Conservation (phyloP, 1,140 invertebrate species). For the Riptortus pedestris region DNA sequence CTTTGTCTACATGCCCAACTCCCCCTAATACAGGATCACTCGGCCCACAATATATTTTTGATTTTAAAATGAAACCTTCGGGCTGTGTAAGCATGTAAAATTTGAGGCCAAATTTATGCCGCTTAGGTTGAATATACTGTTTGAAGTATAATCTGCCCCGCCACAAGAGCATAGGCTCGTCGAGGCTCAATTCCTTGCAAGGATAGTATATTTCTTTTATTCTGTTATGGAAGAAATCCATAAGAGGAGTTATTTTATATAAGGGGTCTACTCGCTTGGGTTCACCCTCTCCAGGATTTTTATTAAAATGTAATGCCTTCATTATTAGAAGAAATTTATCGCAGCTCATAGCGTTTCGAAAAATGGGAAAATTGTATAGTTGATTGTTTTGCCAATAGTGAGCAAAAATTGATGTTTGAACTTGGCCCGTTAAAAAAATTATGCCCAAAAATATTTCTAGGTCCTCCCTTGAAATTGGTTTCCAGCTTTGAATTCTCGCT, state of each 20-base stretch:
- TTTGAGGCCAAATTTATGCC: slow-evolving; percentile 35
- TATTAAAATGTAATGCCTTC: background rate
- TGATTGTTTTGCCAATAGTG: background rate
- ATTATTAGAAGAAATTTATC: background rate
- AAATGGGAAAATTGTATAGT: background rate
- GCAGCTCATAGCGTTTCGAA: background rate
- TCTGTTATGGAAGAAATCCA: slow-evolving; percentile 9
- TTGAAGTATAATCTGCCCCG: slow-evolving; percentile 34
- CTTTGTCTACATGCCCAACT: slow-evolving; percentile 18
- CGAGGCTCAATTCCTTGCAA: slow-evolving; percentile 29
- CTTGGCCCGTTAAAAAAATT: background rate
- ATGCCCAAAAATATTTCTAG: background rate
- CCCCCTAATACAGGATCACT: slow-evolving; percentile 4
- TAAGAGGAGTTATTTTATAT: slow-evolving; percentile 19
- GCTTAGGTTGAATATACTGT: slow-evolving; percentile 35
- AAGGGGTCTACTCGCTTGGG: slow-evolving; percentile 4
- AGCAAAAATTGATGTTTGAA: background rate
- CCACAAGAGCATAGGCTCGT: slow-evolving; percentile 34
- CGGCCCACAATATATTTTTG: slow-evolving; percentile 12
- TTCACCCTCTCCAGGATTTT: background rate
- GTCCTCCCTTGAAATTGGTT: background rate
- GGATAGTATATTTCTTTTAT: slow-evolving; percentile 24
- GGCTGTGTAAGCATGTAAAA: slow-evolving; percentile 33
- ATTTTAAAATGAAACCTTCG: slow-evolving; percentile 21
- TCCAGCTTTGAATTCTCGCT: background rate